These are phyloP conservation scores for Trachymyrmex cornetzi DNA, from an alignment of 1,140 invertebrate species.

Conservation along the genomic window DNA sequence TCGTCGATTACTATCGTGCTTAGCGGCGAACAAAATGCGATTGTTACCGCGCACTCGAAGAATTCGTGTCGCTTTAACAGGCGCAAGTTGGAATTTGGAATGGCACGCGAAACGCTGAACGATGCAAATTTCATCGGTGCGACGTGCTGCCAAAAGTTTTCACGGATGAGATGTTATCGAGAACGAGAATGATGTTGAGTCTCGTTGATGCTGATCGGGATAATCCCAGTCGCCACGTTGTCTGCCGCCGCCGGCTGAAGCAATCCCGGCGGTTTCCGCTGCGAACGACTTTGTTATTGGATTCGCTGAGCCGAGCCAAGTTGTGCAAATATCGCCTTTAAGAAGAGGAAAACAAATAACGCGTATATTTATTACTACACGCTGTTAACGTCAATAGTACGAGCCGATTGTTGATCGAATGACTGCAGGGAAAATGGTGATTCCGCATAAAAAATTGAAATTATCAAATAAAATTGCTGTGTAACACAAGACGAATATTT, in stretches of 20 bases:
- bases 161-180: constrained; percentile 31
- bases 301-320: constrained; percentile 35
- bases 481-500: background rate
- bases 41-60: too few species aligned
- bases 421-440: background rate
- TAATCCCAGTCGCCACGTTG: constrained; percentile 72
- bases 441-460: background rate
- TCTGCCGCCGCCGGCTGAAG: constrained; percentile 57
- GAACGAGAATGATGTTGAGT: constrained; percentile 46
- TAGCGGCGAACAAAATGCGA: background rate
- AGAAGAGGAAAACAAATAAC: background rate
- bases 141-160: constrained; percentile 61
- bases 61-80: background rate
- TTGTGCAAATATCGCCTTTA: constrained; percentile 17
- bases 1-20: background rate
- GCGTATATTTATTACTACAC: background rate
- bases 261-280: constrained; percentile 31
- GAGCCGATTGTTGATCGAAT: background rate
- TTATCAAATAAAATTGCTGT: background rate
- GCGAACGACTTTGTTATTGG: constrained; percentile 49
- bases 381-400: background rate
- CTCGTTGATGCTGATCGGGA: constrained; percentile 51
- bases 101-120: background rate
- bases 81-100: background rate
- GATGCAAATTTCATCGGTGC: background rate